These are phyloP conservation scores for Cololabis saira DNA, from an alignment of 2,113 vertebrate species.

Conservation along the genomic window DNA sequence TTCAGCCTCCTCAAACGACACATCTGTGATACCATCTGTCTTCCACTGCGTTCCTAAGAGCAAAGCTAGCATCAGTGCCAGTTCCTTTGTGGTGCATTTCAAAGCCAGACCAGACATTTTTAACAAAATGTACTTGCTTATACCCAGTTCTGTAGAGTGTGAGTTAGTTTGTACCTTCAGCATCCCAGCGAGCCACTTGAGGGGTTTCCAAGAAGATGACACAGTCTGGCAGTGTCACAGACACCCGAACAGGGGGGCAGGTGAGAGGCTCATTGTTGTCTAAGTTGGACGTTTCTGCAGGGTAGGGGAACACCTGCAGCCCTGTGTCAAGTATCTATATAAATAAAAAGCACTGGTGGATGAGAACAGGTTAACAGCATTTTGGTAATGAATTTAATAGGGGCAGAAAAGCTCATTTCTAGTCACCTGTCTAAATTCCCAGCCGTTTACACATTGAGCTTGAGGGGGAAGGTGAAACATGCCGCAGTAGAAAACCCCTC, in stretches of 20 bases:
- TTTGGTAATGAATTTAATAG: neutral
- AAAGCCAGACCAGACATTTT: neutral
- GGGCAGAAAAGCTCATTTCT: neutral
- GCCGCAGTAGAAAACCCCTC: constrained; percentile 87
- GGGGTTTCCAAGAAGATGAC: constrained; percentile 86
- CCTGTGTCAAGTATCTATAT: constrained; percentile 82
- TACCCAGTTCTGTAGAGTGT: too few relatives aligned
- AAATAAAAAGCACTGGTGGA: neutral
- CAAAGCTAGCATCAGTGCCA: neutral
- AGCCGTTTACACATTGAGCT: constrained; percentile 72
- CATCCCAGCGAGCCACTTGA: constrained; percentile 86
- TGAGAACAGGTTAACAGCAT: neutral
- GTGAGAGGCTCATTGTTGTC: constrained; percentile 42
- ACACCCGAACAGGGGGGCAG: constrained; percentile 74
- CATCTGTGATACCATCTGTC: constrained; percentile 80
- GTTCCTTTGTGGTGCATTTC: neutral
- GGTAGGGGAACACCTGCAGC: constrained; percentile 80
- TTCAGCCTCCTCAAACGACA: constrained; percentile 56
- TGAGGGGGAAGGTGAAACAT: constrained; percentile 86
- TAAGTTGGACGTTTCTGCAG: constrained; percentile 41
- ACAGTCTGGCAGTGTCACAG: constrained; percentile 71
- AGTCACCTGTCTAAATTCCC: constrained; percentile 87
- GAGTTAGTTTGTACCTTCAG: constrained; percentile 72
- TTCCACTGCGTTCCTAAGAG: constrained; percentile 84
- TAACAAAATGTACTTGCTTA: neutral